Percentiles rank a stretch among this genome's conserved stretches.
Conservation (phyloP, 2,113 vertebrate genomes). For the Bambusicola thoracicus region DNA sequence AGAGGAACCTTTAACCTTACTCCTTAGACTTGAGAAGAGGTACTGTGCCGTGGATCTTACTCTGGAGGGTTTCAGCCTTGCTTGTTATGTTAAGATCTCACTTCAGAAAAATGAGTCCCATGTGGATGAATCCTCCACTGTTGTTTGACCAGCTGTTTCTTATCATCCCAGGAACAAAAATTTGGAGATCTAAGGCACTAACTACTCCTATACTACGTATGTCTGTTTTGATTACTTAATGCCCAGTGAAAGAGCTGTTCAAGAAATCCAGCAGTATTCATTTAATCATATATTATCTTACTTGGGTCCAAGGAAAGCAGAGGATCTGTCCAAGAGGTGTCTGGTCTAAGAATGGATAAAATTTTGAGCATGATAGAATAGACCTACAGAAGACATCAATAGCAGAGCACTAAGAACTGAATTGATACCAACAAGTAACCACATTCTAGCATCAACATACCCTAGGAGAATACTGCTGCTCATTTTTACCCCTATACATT, state of each 20-base stretch:
- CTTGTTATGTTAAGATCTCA: neutral
- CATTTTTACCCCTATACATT: neutral
- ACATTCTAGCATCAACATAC: neutral
- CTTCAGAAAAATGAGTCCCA: constrained; percentile 2
- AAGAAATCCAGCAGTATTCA: neutral
- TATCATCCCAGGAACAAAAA: neutral
- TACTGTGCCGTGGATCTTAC: neutral
- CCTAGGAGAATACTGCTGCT: neutral
- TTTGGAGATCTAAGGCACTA: neutral
- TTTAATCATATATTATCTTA: neutral
- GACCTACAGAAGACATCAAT: neutral
- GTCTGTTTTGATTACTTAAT: constrained; percentile 31
- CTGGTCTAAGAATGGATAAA: neutral
- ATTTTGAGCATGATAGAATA: neutral
- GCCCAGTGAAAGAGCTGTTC: neutral
- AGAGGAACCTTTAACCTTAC: neutral
- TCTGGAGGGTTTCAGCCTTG: neutral
- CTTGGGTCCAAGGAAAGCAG: neutral
- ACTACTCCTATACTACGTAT: neutral
- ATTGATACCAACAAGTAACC: neutral
- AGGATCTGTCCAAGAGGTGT: neutral
- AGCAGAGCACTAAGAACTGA: neutral
- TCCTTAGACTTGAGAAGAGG: neutral
- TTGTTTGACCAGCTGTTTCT: constrained; percentile 18
- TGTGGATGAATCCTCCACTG: neutral